A percentile compares a stretch with the other conserved stretches of the same genome.
These are phyloP conservation scores for Metacarcinus magister DNA, from an alignment of 2,888 invertebrate species.

Conservation along the genomic window DNA sequence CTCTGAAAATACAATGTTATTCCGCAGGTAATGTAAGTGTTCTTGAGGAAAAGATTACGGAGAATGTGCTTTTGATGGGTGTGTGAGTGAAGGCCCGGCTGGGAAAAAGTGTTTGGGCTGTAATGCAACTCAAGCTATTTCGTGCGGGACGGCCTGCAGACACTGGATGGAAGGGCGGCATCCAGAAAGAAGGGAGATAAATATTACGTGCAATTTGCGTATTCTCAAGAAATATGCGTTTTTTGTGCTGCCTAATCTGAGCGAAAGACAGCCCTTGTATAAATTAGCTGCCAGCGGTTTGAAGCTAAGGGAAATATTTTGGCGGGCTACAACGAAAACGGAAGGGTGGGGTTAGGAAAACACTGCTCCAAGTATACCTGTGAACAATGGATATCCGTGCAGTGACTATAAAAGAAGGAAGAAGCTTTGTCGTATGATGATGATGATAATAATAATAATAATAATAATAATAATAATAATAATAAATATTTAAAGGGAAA, in stretches of 20 bases:
- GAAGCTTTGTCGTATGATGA: background rate
- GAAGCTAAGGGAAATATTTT: background rate
- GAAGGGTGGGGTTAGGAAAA: background rate
- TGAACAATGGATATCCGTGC: background rate
- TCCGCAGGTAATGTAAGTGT: constrained; percentile 46
- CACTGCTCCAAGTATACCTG: background rate
- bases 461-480: background rate
- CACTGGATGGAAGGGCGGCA: constrained; percentile 18
- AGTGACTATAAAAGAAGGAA: background rate
- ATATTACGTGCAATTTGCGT: constrained; percentile 3
- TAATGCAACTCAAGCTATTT: constrained; percentile 37
- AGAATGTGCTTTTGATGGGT: constrained; percentile 51
- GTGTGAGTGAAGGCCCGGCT: constrained; percentile 22
- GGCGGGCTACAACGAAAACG: background rate
- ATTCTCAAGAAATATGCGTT: constrained; percentile 9
- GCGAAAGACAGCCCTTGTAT: background rate
- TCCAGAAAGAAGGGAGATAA: constrained; percentile 40
- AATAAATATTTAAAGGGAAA: background rate
- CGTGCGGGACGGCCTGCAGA: constrained; percentile 29
- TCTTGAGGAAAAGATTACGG: constrained; percentile 47
- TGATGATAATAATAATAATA: background rate
- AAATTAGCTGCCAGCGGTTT: constrained; percentile 11
- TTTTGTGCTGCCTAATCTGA: constrained; percentile 23
- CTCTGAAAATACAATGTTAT: constrained; percentile 49
- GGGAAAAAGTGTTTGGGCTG: background rate